phyloP scores from a whole-genome alignment of 2,888 invertebrate genomes.

The Apamea anceps region DNA sequence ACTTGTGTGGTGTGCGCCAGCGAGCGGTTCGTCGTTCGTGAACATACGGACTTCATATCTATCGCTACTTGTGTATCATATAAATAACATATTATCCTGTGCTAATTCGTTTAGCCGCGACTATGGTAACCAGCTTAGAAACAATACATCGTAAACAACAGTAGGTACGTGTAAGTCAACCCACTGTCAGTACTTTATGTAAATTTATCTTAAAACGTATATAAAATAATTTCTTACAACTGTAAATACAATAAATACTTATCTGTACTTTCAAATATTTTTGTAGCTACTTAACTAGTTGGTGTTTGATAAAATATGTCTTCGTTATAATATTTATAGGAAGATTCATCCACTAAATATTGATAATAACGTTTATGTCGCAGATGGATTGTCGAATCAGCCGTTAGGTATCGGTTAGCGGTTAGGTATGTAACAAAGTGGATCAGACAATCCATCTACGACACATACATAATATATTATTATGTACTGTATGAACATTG shows the following conservation, averaged over 20 bases:
- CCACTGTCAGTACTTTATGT: conserved; percentile 45
- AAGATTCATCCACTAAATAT: conserved; percentile 68
- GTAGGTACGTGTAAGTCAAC: conserved; percentile 42
- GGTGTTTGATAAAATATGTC: conserved; percentile 87
- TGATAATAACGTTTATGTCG: conserved; percentile 45
- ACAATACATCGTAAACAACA: conserved; percentile 1
- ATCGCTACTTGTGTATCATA: conserved; percentile 4
- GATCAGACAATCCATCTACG: not conserved
- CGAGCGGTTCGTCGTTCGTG: not conserved
- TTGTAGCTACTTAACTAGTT: conserved; percentile 85
- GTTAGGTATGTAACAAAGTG: not conserved
- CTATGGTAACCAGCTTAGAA: not conserved
- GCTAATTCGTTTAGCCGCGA: conserved; percentile 41
- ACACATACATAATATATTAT: conserved; percentile 26
- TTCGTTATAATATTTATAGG: conserved; percentile 74
- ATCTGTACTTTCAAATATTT: conserved; percentile 73
- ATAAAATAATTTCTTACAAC: conserved; percentile 73
- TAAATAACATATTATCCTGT: not conserved
- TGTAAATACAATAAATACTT: conserved; percentile 53
- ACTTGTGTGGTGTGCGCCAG: not conserved
- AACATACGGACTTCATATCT: conserved; percentile 3
- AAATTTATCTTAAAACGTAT: conserved; percentile 68
- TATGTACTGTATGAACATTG: conserved; percentile 21
- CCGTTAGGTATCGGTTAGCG: no score
- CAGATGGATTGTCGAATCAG: not conserved